These are phyloP conservation scores for Ernsta delagoae DNA, from an alignment of 2,888 invertebrate species.

Conservation along the genomic window DNA sequence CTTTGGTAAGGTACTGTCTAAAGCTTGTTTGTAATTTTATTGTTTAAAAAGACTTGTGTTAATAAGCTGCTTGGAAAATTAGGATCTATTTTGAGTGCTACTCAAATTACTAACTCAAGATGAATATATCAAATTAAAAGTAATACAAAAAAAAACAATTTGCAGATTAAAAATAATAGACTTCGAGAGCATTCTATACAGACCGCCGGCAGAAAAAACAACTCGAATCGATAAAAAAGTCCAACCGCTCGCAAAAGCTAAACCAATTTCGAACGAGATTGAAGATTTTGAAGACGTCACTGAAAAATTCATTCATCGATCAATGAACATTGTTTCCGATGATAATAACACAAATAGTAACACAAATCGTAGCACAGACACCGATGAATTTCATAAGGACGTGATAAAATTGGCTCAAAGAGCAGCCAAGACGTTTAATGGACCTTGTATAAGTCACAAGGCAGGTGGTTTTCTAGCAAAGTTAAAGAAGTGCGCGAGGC, in stretches of 20 bases:
- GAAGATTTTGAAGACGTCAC: slow-evolving; percentile 1
- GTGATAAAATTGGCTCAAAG: slow-evolving; percentile 12
- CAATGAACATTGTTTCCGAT: not conserved
- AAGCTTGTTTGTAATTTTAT: too few species aligned
- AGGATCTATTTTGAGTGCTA: too few species aligned
- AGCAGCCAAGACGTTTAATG: slow-evolving; percentile 17
- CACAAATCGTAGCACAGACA: slow-evolving; percentile 20
- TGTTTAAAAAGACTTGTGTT: too few species aligned
- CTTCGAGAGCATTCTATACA: slow-evolving; percentile 44
- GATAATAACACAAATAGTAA: slow-evolving; percentile 17
- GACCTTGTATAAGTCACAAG: not conserved
- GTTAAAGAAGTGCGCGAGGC: slow-evolving; percentile 42
- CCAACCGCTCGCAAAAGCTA: not conserved
- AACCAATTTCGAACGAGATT: not conserved
- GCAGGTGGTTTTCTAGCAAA: slow-evolving; percentile 26
- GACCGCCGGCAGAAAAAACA: not conserved
- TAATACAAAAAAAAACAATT: not conserved
- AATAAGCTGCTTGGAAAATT: too few species aligned
- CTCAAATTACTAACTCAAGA: too few species aligned
- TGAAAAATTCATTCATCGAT: not conserved
- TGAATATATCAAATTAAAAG: not conserved
- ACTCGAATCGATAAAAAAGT: not conserved
- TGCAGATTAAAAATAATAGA: slow-evolving; percentile 52
- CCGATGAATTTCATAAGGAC: slow-evolving; percentile 31
- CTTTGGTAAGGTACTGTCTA: too few species aligned